Percentiles rank a stretch among this genome's conserved stretches.
Conservation (phyloP, 2,113 vertebrate species). For the Clarias gariepinus region DNA sequence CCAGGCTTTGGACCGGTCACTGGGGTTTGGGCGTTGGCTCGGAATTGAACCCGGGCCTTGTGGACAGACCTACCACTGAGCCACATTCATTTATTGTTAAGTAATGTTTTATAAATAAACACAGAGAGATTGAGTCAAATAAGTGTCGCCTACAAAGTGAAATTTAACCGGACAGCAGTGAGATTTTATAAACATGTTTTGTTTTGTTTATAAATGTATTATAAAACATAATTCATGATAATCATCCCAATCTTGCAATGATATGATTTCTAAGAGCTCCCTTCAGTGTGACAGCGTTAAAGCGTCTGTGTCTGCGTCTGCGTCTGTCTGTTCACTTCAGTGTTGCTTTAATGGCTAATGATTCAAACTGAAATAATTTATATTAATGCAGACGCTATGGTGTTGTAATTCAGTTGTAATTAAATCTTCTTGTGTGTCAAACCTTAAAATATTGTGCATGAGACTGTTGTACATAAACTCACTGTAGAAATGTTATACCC, state of each 20-base stretch:
- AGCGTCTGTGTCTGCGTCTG: no score
- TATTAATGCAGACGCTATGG: not conserved
- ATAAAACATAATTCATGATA: not conserved
- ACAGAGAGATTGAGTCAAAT: not conserved
- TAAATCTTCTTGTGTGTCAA: not conserved
- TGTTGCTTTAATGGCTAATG: not conserved
- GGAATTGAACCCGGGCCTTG: no score
- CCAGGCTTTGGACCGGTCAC: no score
- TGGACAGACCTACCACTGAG: no score
- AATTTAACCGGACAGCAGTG: not conserved
- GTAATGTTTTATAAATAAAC: not conserved
- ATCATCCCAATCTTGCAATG: not conserved
- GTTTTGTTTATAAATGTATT: not conserved
- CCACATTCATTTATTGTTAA: not conserved
- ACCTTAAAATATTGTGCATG: not conserved
- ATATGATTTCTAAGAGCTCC: not conserved
- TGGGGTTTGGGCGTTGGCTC: no score
- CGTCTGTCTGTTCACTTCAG: not conserved
- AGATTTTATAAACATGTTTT: not conserved
- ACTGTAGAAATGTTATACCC: not conserved
- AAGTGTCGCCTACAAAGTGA: no score
- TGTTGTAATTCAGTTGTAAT: not conserved
- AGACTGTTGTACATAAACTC: constrained; percentile 5
- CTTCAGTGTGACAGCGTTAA: no score
- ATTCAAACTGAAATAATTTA: not conserved